Percentiles rank a stretch among this genome's conserved stretches.
These are phyloP conservation scores for Caenorhabditis latens DNA, from an alignment of 1,140 invertebrate genomes.

Conservation along the genomic window DNA sequence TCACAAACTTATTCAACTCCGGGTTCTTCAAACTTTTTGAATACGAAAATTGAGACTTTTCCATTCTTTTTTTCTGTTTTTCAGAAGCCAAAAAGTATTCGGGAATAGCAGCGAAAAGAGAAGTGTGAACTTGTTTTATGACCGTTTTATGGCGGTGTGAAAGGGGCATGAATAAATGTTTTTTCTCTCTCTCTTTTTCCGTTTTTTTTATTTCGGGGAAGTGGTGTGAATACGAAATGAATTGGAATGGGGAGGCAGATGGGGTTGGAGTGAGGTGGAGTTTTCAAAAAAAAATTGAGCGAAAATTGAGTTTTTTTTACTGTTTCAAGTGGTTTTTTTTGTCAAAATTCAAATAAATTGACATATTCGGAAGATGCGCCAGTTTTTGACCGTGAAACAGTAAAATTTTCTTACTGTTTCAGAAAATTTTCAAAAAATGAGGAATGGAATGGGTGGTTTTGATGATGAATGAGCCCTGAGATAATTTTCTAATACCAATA, in stretches of 20 bases:
- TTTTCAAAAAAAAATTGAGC: neutral
- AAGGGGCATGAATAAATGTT: constrained; percentile 2
- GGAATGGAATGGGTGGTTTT: no score
- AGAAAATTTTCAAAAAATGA: no score
- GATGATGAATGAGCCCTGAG: no score
- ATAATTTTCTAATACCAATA: no score
- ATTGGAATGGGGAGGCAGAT: neutral
- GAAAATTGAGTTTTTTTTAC: no score
- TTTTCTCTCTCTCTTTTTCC: neutral
- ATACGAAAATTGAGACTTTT: no score
- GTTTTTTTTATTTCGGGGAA: neutral
- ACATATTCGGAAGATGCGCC: no score
- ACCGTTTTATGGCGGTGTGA: neutral
- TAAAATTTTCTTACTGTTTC: no score
- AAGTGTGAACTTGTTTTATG: neutral
- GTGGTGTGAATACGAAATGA: constrained; percentile 5
- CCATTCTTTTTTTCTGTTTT: neutral
- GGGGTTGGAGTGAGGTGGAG: neutral
- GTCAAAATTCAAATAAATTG: no score
- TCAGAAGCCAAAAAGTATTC: neutral
- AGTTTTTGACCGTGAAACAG: no score
- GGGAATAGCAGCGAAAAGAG: neutral
- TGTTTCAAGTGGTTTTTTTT: no score
- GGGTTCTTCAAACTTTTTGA: neutral
- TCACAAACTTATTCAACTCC: constrained; percentile 9